Evolutionary conservation across 1,140 invertebrate genomes (phyloP).

Genomic region (Cydia fagiglandana): DNA sequence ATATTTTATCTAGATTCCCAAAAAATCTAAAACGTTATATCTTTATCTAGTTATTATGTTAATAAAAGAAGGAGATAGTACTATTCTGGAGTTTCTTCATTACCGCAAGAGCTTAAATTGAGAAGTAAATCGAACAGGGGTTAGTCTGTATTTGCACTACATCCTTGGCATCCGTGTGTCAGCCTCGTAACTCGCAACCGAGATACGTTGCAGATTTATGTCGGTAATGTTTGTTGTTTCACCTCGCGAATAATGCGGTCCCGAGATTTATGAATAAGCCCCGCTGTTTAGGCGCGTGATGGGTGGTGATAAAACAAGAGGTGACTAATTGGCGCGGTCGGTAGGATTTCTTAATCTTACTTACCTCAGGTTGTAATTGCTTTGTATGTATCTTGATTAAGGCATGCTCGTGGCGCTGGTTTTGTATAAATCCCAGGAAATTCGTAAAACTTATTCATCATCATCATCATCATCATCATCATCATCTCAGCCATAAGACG

Average conservation of each 20-base stretch:
- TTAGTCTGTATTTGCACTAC: background rate
- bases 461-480: no score
- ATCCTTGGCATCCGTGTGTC: slow-evolving; percentile 43
- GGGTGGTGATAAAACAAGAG: slow-evolving; percentile 59
- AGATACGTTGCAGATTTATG: slow-evolving; percentile 78
- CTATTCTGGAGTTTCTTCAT: no score
- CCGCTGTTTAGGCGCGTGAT: slow-evolving; percentile 61
- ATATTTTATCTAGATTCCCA: no score
- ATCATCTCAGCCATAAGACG: no score
- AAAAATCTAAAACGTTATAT: no score
- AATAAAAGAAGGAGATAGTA: no score
- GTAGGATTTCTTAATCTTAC: slow-evolving; percentile 34
- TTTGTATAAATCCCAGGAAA: background rate
- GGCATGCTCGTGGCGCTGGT: background rate
- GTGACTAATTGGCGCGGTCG: slow-evolving; percentile 53
- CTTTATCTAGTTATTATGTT: no score
- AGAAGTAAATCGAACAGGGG: no score
- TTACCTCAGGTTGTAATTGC: slow-evolving; percentile 26
- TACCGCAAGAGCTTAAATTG: no score
- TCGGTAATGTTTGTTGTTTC: slow-evolving; percentile 78
- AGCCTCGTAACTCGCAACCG: slow-evolving; percentile 55
- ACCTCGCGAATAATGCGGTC: slow-evolving; percentile 71
- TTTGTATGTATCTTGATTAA: slow-evolving; percentile 13
- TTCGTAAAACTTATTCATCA: no score
- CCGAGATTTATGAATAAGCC: slow-evolving; percentile 73